Evolutionary conservation across 2,888 invertebrate species (phyloP).

Genomic region (Sphecodes monilicornis): DNA sequence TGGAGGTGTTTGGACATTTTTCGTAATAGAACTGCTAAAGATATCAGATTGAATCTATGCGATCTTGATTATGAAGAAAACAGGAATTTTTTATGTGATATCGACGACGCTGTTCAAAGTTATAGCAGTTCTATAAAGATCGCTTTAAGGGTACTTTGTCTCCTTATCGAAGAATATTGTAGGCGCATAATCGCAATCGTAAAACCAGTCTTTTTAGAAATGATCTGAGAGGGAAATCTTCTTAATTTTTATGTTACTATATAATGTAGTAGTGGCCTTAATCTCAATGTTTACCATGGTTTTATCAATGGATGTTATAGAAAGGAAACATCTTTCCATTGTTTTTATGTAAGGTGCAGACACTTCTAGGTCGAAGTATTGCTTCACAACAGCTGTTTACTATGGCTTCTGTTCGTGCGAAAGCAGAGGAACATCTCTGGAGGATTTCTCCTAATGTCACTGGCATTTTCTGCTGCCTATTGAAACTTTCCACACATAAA

Average conservation of each 20-base stretch:
- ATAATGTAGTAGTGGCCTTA: neutral
- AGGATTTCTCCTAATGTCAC: neutral
- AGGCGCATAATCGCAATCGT: neutral
- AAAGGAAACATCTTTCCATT: neutral
- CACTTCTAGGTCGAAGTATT: slow-evolving; percentile 6
- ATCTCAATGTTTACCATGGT: neutral
- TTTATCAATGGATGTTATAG: neutral
- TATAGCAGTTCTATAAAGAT: neutral
- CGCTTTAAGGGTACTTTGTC: neutral
- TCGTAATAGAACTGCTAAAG: neutral
- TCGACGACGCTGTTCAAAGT: neutral
- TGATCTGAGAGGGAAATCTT: neutral
- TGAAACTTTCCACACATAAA: neutral
- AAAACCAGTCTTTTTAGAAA: neutral
- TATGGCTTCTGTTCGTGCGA: slow-evolving; percentile 3
- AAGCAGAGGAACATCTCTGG: neutral
- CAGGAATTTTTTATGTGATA: neutral
- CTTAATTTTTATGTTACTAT: neutral
- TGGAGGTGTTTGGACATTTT: neutral
- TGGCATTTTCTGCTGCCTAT: neutral
- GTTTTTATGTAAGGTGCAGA: neutral
- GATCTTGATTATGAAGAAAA: neutral
- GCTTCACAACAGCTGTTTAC: neutral
- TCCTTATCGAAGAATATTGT: neutral
- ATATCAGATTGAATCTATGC: neutral